Evolutionary conservation across 2,113 vertebrate species (phyloP), one percentile per base, ranked within the genome.

Genomic region (Murina feae): DNA sequence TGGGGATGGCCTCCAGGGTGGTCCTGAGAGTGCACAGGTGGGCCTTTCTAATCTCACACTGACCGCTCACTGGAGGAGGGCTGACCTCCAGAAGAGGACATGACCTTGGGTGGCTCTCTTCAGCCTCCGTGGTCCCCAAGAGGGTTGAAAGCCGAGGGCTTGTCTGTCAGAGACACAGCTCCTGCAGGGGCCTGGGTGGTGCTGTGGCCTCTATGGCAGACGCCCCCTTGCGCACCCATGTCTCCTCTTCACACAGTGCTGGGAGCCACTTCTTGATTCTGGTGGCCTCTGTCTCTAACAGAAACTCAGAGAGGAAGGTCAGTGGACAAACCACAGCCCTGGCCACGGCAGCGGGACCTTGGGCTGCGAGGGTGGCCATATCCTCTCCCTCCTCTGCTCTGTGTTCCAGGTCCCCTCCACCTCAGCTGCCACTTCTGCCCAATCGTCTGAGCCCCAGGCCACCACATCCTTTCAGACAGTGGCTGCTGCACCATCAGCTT

Each of bases 361-460:
- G 4, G 32, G 66, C 23, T 18, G 30, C 47, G 12, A 0, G 1
- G 5, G 4, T 8, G 1, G 0, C 4, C n/a, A 1, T 3, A 1
- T 3, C 44, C 14, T 17, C 20, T 28, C n/a, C 51, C 17, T 39
- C 39, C 25, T n/a, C 35, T 21, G 6, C 30, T 60, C 42, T 18
- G 10, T 9, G 18, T 20, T 11, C 10, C 6, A 25, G n/a, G 6
- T 4, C 39, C 17, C 76, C 9, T 25, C 49, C 4, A 0, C n/a
- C 60, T 4, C 8, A 5, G 47, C 28, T 21, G 16, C 47, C 9
- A 0, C 44, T 63, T 13, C 39, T 16, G 32, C 12, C 30, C 23
- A 11, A 1, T 68, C 0, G 6, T 30, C 39, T 37, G 51, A 44
- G 49, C 30, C 21, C 39, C 32, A 6, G 16, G 35, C n/a, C 6